phyloP scores from a whole-genome alignment of 2,888 invertebrate genomes.

The Oligia strigilis region DNA sequence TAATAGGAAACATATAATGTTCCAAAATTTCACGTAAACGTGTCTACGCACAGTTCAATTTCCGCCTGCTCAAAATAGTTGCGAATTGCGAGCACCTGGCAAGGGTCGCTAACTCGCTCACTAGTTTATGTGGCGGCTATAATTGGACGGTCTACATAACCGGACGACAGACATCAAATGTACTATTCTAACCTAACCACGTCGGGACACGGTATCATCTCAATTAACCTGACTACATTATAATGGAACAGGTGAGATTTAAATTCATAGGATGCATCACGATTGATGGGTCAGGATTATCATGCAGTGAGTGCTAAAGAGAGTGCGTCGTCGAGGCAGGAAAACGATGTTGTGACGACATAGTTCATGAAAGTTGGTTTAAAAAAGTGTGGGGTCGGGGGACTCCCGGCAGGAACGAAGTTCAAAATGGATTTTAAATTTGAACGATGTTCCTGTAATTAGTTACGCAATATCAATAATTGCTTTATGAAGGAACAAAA shows the following conservation, averaged over 20 bases:
- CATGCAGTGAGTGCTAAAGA: no score
- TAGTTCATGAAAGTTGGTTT: no score
- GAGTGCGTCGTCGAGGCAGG: no score
- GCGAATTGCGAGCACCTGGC: conserved; percentile 6
- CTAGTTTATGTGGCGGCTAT: conserved; percentile 25
- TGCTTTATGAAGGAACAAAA: no score
- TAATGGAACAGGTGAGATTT: not conserved
- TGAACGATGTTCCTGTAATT: no score
- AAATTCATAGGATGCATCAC: not conserved
- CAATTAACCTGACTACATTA: conserved; percentile 14
- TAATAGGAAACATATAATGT: not conserved
- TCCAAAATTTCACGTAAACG: not conserved
- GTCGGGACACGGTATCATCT: not conserved
- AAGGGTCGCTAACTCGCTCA: conserved; percentile 3
- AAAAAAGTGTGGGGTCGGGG: no score
- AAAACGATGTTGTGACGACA: no score
- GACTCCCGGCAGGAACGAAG: no score
- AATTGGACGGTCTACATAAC: conserved; percentile 36
- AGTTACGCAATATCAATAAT: no score
- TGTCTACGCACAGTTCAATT: conserved; percentile 24
- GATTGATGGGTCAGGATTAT: no score
- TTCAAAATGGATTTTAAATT: no score
- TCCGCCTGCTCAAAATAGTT: conserved; percentile 27
- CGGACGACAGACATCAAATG: conserved; percentile 14
- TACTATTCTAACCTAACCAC: conserved; percentile 5